Conservation (phyloP, 2,888 invertebrate genomes). For the Strigamia maritima region DNA sequence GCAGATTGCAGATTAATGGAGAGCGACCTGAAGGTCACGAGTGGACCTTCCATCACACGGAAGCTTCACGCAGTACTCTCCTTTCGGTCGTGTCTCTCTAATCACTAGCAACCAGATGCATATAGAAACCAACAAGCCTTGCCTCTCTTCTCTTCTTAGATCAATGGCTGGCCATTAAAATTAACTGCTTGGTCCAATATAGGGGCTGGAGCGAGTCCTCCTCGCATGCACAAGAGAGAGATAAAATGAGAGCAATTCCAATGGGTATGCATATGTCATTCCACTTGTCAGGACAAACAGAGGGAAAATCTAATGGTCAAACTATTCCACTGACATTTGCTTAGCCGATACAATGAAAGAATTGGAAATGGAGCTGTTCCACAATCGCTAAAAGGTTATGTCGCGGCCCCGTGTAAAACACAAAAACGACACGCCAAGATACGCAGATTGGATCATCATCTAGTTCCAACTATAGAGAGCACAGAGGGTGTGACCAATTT, state of each 20-base stretch:
- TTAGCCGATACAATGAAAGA: not conserved
- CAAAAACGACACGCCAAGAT: not conserved
- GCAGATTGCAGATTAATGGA: conserved; percentile 28
- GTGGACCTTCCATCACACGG: conserved; percentile 31
- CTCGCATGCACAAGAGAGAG: conserved; percentile 6
- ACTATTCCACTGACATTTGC: conserved; percentile 18
- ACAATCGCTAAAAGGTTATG: not conserved
- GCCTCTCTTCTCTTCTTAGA: conserved; percentile 26
- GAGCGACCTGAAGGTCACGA: conserved; percentile 16
- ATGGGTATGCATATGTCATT: conserved; percentile 8
- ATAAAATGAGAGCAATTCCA: conserved; percentile 4
- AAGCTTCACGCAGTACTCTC: conserved; percentile 1
- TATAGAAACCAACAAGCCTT: conserved; percentile 5
- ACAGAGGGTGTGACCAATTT: not conserved
- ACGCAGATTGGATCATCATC: not conserved
- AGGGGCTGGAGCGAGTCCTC: not conserved
- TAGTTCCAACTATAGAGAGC: too few species aligned
- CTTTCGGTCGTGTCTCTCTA: not conserved
- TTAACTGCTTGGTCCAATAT: conserved; percentile 3
- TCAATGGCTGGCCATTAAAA: conserved; percentile 26
- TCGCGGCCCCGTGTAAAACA: not conserved
- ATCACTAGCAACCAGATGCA: conserved; percentile 1
- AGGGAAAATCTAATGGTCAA: conserved; percentile 27
- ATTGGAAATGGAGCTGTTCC: not conserved
- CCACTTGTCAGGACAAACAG: not conserved